Percentiles rank a stretch among this genome's conserved stretches.
phyloP scores from a whole-genome alignment of 2,888 invertebrate species.

The Napeogenes inachia region DNA sequence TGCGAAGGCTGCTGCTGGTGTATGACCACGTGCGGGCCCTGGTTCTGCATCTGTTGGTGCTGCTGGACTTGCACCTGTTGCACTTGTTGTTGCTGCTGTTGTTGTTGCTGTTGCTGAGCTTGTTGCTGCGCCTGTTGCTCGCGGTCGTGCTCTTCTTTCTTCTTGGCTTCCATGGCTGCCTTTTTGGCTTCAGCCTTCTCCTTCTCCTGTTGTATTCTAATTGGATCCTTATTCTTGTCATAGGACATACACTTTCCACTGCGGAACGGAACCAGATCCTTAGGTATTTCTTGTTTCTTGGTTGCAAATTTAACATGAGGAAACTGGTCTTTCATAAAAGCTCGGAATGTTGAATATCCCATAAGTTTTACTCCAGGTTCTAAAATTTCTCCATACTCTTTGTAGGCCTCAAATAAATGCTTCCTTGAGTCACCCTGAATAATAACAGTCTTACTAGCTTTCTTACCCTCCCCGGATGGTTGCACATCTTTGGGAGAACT shows the following conservation, averaged over 20 bases:
- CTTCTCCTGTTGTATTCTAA: slow-evolving; percentile 70
- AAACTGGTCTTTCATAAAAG: slow-evolving; percentile 89
- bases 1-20: slow-evolving; percentile 60
- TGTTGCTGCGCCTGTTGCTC: slow-evolving; percentile 63
- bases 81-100: slow-evolving; percentile 57
- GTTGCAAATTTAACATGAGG: slow-evolving; percentile 86
- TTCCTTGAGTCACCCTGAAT: slow-evolving; percentile 79
- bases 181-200: slow-evolving; percentile 73
- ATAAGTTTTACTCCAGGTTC: slow-evolving; percentile 85
- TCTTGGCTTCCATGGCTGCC: slow-evolving; percentile 71
- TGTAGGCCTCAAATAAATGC: slow-evolving; percentile 85
- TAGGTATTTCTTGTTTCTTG: slow-evolving; percentile 71
- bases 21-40: slow-evolving; percentile 62
- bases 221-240: slow-evolving; percentile 73
- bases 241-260: slow-evolving; percentile 76
- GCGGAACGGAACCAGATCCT: slow-evolving; percentile 72
- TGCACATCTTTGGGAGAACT: slow-evolving; percentile 73
- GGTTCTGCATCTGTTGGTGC: slow-evolving; percentile 64
- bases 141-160: slow-evolving; percentile 68
- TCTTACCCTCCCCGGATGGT: slow-evolving; percentile 70
- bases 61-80: slow-evolving; percentile 66
- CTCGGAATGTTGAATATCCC: slow-evolving; percentile 88
- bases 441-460: slow-evolving; percentile 69
- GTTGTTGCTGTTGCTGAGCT: slow-evolving; percentile 58
- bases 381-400: slow-evolving; percentile 83